Percentiles rank a stretch among this genome's conserved stretches.
Evolutionary conservation across 2,113 vertebrate species (phyloP).

Genomic region (Tapirus terrestris): DNA sequence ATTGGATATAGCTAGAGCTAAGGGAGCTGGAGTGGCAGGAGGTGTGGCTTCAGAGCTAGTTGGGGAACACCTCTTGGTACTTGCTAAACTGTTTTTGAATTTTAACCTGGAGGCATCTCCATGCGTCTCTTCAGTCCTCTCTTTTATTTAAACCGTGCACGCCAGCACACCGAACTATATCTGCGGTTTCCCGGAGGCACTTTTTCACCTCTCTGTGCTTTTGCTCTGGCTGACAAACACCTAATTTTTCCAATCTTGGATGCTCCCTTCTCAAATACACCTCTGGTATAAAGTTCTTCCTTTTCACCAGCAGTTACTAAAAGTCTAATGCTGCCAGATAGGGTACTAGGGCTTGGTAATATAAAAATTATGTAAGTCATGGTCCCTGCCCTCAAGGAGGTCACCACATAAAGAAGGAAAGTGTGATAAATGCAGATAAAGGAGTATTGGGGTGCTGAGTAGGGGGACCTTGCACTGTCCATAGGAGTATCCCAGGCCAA

Average conservation of each 20-base stretch:
- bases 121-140: background rate
- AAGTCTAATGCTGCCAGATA: background rate
- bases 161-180: background rate
- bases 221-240: background rate
- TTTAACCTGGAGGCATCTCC: background rate
- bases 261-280: background rate
- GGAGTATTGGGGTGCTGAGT: background rate
- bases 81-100: slow-evolving; percentile 12
- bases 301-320: background rate
- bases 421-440: background rate
- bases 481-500: background rate
- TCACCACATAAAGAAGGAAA: background rate
- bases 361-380: background rate
- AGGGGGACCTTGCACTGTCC: background rate
- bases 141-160: background rate
- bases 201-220: background rate
- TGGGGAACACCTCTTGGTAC: background rate
- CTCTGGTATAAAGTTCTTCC: background rate
- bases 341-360: background rate
- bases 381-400: background rate
- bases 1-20: background rate
- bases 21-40: background rate
- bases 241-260: background rate
- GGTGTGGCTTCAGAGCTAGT: background rate
- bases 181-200: background rate